Base-by-base conservation (phyloP, 35 echinoderm and acorn worm genomes). In the Ophioderma brevispina region DNA sequence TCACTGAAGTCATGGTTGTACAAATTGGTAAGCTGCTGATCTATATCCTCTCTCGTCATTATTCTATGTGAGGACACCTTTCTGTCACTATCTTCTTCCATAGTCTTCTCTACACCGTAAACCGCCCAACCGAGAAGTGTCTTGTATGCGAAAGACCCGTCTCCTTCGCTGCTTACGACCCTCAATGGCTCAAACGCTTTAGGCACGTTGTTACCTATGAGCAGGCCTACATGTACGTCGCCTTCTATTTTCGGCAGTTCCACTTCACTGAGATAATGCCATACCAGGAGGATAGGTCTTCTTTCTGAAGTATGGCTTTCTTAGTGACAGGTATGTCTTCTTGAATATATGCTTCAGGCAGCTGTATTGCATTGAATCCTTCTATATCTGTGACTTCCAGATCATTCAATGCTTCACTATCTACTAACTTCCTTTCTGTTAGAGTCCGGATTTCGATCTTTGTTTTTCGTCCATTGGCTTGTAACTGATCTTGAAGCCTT, bases 181-280 rank as follows among this genome's bases (percentile, higher is more conserved):
- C 80, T 75, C 5, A 41, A 21, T 37, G 89, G 93, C 15, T 93
- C 88, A 19, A 52, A 75, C 19, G 42, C 92, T 30, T 55, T 78
- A 31, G 92, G 92, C 4, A 90, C 87, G 77, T 94, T 94, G 59
- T 90, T 89, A 31, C 92, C 92, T 39, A 90, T 94, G 38, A 94
- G 46, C 17, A 94, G 40, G 4, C 80, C 92, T 30, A 94, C 78
- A 42, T 92, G 28, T 37, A 35, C 87, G n/a, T 80, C n/a, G n/a
- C n/a, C 78, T 37, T 8, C 8, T 21, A 52, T 52, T 8, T 91
- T 35, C n/a, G 81, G 25, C 19, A 21, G 32, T 36, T 89, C 25
- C 91, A 33, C 13, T 94, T 32, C 19, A 91, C 38, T 33, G 32
- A 31, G 23, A 46, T 18, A 1, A 93, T 17, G 64, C 89, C 37